Conservation (phyloP, 2,888 invertebrate species). For the Timema cristinae region DNA sequence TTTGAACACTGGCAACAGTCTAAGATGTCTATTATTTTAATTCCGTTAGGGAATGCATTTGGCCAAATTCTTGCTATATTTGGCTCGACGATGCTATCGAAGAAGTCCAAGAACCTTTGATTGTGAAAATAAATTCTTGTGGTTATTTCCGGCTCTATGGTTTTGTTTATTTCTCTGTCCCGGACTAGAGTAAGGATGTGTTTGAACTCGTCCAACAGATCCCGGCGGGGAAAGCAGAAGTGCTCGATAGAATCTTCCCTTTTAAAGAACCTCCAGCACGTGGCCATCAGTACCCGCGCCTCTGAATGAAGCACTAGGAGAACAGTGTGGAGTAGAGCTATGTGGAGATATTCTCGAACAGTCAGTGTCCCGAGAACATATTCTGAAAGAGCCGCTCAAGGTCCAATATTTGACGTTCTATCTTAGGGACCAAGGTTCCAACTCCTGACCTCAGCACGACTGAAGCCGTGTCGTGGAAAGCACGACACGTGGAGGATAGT, state of each 20-base stretch:
- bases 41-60: constrained; percentile 1
- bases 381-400: background rate
- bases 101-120: constrained; percentile 20
- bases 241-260: background rate
- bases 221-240: constrained; percentile 23
- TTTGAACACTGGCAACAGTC: constrained; percentile 20
- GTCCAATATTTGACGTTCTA: constrained; percentile 14
- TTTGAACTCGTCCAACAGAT: constrained; percentile 22
- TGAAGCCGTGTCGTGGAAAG: constrained; percentile 18
- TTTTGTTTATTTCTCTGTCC: constrained; percentile 10
- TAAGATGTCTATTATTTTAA: constrained; percentile 22
- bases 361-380: background rate
- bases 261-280: constrained; percentile 20
- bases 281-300: constrained; percentile 14
- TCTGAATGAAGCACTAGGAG: constrained; percentile 20
- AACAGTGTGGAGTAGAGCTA: constrained; percentile 18
- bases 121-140: constrained; percentile 12
- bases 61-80: background rate
- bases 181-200: constrained; percentile 10
- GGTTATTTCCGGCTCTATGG: constrained; percentile 19
- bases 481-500: constrained; percentile 19
- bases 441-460: constrained; percentile 3
- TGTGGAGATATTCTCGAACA: constrained; percentile 16
- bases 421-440: background rate
- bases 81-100: constrained; percentile 19